Conservation (phyloP, 2,797 vertebrate species). For the Sebastolobus altivelis region DNA sequence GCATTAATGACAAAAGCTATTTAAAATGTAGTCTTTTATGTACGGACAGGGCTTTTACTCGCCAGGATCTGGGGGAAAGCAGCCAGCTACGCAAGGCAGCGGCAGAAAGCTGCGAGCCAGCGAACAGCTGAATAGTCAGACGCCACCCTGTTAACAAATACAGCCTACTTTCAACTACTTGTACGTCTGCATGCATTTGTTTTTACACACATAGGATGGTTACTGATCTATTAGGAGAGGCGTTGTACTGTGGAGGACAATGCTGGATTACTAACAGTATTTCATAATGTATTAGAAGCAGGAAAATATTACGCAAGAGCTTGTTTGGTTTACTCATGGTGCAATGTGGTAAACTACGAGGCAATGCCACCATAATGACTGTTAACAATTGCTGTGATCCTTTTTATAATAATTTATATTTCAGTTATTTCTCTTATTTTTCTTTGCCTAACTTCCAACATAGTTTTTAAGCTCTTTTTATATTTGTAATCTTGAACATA, state of each 20-base stretch:
- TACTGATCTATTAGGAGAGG: constrained; percentile 63
- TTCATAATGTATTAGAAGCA: constrained; percentile 76
- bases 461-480: not conserved
- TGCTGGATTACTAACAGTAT: constrained; percentile 46
- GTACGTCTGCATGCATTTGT: constrained; percentile 77
- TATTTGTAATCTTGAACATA: not conserved
- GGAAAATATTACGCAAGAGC: constrained; percentile 41
- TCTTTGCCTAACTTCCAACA: not conserved
- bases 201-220: constrained; percentile 75
- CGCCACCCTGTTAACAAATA: constrained; percentile 86
- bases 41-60: constrained; percentile 91
- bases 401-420: not conserved
- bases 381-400: not conserved
- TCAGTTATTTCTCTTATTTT: not conserved
- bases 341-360: not conserved
- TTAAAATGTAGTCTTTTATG: constrained; percentile 95
- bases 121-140: constrained; percentile 74
- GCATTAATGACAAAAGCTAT: constrained; percentile 99
- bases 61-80: constrained; percentile 86
- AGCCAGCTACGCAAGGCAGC: constrained; percentile 86
- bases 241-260: constrained; percentile 38
- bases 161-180: constrained; percentile 67
- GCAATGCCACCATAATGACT: not conserved
- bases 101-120: constrained; percentile 72
- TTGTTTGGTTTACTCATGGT: constrained; percentile 48